Percentiles rank a stretch among this genome's conserved stretches.
Conservation (phyloP, 1,140 invertebrate genomes). For the Portunus trituberculatus region DNA sequence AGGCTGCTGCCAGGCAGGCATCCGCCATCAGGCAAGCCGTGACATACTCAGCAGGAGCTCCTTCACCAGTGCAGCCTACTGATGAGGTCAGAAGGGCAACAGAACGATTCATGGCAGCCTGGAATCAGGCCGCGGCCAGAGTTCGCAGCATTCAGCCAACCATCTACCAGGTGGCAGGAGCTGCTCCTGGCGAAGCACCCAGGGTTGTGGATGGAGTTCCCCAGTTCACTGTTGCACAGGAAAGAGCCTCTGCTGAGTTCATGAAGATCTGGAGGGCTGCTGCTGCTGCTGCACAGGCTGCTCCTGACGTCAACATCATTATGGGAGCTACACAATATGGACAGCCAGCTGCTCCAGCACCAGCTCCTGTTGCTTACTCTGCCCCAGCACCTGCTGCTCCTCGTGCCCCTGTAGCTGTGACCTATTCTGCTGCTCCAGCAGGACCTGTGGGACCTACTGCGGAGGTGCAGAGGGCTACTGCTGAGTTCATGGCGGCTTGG, state of each 20-base stretch:
- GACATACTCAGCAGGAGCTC: neutral
- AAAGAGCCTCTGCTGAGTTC: conserved; percentile 44
- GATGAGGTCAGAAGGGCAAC: conserved; percentile 55
- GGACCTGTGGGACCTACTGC: neutral
- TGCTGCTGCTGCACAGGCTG: conserved; percentile 51
- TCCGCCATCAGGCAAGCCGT: conserved; percentile 40
- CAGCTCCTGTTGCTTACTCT: conserved; percentile 34
- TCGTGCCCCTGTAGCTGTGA: conserved; percentile 7
- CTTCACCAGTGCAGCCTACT: conserved; percentile 34
- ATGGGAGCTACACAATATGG: conserved; percentile 28
- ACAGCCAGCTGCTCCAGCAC: neutral
- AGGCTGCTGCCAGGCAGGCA: conserved; percentile 52
- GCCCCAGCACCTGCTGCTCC: neutral
- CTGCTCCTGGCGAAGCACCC: neutral
- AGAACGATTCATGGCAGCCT: conserved; percentile 47
- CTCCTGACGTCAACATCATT: conserved; percentile 61
- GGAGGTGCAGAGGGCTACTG: conserved; percentile 58
- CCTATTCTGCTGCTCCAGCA: neutral
- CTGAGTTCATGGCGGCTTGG: conserved; percentile 65
- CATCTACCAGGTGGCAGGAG: conserved; percentile 46
- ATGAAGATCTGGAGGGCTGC: conserved; percentile 54
- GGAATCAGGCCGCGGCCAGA: conserved; percentile 44
- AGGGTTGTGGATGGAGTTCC: conserved; percentile 51
- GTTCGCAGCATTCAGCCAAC: conserved; percentile 48
- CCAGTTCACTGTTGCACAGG: conserved; percentile 25